Percentiles rank a stretch among this genome's conserved stretches.
Evolutionary conservation across 2,888 invertebrate genomes (phyloP).

Genomic region (Acanthococcus lagerstroemiae): DNA sequence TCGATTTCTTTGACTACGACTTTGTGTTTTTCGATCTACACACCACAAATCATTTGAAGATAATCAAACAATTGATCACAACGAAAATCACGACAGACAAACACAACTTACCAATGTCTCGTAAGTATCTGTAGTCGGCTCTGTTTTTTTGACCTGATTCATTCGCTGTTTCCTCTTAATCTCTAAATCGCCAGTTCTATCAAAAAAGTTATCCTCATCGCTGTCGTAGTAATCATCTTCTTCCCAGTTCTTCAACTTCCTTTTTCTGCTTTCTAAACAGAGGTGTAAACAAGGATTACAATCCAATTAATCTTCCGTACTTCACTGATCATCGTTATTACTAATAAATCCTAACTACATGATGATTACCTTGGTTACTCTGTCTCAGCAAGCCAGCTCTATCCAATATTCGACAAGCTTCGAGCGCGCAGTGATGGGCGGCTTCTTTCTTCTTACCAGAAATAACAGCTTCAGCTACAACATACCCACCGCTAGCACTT

Average conservation of each 20-base stretch:
- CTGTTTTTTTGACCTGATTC: slow-evolving; percentile 48
- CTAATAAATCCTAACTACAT: too few species aligned
- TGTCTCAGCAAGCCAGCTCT: slow-evolving; percentile 60
- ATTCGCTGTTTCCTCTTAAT: slow-evolving; percentile 71
- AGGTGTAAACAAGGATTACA: slow-evolving; percentile 33
- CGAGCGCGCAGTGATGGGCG: slow-evolving; percentile 82
- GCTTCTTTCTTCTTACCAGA: slow-evolving; percentile 91
- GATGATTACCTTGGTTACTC: slow-evolving; percentile 73
- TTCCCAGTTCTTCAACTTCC: slow-evolving; percentile 65
- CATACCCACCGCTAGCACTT: slow-evolving; percentile 22
- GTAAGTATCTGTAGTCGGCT: slow-evolving; percentile 49
- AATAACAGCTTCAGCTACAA: slow-evolving; percentile 69
- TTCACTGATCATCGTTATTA: too few species aligned
- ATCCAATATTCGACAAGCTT: slow-evolving; percentile 87
- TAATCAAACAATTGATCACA: neutral
- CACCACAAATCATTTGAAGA: slow-evolving; percentile 35
- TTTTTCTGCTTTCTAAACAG: slow-evolving; percentile 65
- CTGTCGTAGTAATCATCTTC: slow-evolving; percentile 88
- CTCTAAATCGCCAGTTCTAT: slow-evolving; percentile 82
- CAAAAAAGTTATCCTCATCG: slow-evolving; percentile 91
- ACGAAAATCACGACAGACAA: neutral
- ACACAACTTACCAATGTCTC: slow-evolving; percentile 40
- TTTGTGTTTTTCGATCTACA: slow-evolving; percentile 53
- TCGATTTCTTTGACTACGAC: slow-evolving; percentile 47
- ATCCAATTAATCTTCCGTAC: too few species aligned